Percentiles rank a stretch among this genome's conserved stretches.
Conservation (phyloP, 2,113 vertebrate genomes). For the Trogon surrucura region DNA sequence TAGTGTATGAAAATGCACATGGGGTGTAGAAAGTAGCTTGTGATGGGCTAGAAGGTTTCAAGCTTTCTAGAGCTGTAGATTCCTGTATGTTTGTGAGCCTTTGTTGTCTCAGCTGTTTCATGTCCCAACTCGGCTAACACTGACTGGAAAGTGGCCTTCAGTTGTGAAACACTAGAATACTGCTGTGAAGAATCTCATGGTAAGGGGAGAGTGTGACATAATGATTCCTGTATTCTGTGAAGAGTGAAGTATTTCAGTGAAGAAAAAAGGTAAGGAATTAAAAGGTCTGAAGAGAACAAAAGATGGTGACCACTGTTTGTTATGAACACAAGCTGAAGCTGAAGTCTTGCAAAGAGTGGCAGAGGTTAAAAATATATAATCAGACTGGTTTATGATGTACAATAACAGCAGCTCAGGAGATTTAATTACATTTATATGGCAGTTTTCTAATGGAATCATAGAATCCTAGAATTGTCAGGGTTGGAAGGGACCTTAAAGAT, state of each 20-base stretch:
- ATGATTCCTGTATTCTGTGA: neutral
- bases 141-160: neutral
- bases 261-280: neutral
- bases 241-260: neutral
- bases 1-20: neutral
- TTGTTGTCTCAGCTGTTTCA: neutral
- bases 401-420: neutral
- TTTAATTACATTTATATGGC: neutral
- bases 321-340: neutral
- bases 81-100: neutral
- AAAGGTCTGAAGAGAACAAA: neutral
- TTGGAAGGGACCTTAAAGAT: too few species aligned
- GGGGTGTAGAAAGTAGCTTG: neutral
- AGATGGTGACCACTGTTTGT: neutral
- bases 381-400: neutral
- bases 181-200: neutral
- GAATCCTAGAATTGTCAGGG: too few species aligned
- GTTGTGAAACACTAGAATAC: rapidly evolving
- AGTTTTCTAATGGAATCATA: neutral
- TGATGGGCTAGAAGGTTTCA: neutral
- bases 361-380: neutral
- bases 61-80: neutral
- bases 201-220: neutral
- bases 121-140: neutral
- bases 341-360: neutral